phyloP scores from a whole-genome alignment of 2,113 vertebrate genomes.

The Eublepharis macularius region DNA sequence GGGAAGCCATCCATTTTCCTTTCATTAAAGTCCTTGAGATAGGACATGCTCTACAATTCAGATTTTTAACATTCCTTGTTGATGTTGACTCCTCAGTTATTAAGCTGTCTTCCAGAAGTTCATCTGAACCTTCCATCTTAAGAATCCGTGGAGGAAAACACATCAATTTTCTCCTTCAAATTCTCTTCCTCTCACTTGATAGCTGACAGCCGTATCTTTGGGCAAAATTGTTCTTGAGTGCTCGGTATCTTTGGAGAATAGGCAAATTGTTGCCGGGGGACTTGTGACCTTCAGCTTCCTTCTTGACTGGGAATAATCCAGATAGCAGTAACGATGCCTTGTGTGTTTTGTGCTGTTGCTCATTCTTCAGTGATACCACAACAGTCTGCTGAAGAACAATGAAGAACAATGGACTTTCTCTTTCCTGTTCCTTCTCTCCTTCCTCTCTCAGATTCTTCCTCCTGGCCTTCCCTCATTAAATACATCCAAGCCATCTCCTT shows the following conservation, averaged over 20 bases:
- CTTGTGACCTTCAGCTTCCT: background rate
- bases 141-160: conserved; percentile 32
- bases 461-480: too few relatives aligned
- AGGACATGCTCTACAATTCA: conserved; percentile 46
- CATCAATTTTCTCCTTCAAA: conserved; percentile 23
- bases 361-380: background rate
- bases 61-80: conserved; percentile 29
- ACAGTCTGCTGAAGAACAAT: accelerated
- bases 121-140: conserved; percentile 13
- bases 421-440: background rate
- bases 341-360: background rate
- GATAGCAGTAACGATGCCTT: background rate
- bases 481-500: too few relatives aligned
- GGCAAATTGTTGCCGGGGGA: background rate
- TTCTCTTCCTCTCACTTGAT: background rate
- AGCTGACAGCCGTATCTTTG: conserved; percentile 23
- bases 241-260: background rate
- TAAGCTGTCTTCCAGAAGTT: conserved; percentile 58
- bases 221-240: background rate
- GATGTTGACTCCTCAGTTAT: conserved; percentile 53
- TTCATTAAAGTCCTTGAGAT: conserved; percentile 48
- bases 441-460: too few relatives aligned
- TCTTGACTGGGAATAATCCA: background rate
- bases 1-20: conserved; percentile 40
- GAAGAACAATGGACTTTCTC: background rate